These are phyloP conservation scores for Eremobia ochroleuca DNA, from an alignment of 2,888 invertebrate genomes.

Conservation along the genomic window DNA sequence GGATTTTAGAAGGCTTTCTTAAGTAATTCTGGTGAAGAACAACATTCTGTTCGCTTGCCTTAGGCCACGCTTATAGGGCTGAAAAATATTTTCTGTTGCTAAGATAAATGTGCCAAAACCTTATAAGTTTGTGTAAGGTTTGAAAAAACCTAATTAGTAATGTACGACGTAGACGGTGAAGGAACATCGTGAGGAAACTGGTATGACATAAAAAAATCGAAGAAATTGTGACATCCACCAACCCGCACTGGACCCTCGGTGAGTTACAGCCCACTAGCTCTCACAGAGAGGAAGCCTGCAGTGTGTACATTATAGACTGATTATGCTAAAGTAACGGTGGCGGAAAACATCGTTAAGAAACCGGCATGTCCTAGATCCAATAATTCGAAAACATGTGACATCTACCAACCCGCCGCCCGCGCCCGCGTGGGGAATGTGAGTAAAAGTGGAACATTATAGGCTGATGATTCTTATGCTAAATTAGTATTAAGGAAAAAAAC, in stretches of 20 bases:
- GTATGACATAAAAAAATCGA: neutral
- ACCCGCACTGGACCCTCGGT: neutral
- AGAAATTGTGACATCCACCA: neutral
- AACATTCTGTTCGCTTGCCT: constrained; percentile 4
- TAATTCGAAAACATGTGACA: neutral
- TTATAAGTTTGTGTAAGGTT: neutral
- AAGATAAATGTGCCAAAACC: neutral
- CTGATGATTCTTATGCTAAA: neutral
- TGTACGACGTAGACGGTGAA: neutral
- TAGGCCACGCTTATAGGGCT: neutral
- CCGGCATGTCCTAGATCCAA: neutral
- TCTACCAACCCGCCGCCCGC: neutral
- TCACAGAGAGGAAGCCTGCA: neutral
- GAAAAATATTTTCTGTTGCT: neutral
- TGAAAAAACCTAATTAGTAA: neutral
- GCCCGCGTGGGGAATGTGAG: too few relatives aligned
- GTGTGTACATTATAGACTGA: neutral
- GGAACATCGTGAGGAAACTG: neutral
- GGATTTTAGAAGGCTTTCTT: constrained; percentile 43
- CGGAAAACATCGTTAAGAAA: neutral
- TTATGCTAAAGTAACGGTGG: neutral
- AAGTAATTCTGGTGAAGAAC: constrained; percentile 25
- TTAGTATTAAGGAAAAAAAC: neutral
- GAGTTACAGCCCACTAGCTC: neutral
- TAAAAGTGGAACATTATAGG: neutral